Evolutionary conservation across 2,888 invertebrate species (phyloP).

Genomic region (Leptopilina drosophilae): DNA sequence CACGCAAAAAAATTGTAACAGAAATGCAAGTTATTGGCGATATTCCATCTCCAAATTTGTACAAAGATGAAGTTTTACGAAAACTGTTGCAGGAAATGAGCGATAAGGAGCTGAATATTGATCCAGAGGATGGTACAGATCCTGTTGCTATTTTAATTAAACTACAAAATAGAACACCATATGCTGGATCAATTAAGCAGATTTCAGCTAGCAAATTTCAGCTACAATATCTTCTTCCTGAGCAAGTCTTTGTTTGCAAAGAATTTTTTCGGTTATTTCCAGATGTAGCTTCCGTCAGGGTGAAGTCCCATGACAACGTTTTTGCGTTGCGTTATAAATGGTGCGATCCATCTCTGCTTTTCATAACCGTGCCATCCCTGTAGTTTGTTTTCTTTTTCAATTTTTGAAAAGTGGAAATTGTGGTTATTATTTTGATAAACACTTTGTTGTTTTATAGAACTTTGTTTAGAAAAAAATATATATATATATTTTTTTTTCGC

Average conservation of each 20-base stretch:
- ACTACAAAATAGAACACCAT: not conserved
- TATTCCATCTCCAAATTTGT: not conserved
- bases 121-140: not conserved
- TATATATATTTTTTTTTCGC: too few species aligned
- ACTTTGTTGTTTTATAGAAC: too few species aligned
- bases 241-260: not conserved
- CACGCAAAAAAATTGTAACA: not conserved
- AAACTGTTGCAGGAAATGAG: not conserved
- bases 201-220: constrained; percentile 7
- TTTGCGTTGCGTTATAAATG: too few species aligned
- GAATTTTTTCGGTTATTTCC: not conserved
- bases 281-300: not conserved
- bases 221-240: not conserved
- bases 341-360: too few species aligned
- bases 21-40: not conserved
- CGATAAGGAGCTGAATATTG: not conserved
- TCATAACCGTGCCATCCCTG: too few species aligned
- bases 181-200: not conserved
- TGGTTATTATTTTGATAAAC: too few species aligned
- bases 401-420: too few species aligned
- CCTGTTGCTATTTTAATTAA: not conserved
- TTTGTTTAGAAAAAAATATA: too few species aligned
- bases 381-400: too few species aligned
- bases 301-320: too few species aligned
- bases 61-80: not conserved